These are phyloP conservation scores for Hedya salicella DNA, from an alignment of 2,888 invertebrate species.

Conservation along the genomic window DNA sequence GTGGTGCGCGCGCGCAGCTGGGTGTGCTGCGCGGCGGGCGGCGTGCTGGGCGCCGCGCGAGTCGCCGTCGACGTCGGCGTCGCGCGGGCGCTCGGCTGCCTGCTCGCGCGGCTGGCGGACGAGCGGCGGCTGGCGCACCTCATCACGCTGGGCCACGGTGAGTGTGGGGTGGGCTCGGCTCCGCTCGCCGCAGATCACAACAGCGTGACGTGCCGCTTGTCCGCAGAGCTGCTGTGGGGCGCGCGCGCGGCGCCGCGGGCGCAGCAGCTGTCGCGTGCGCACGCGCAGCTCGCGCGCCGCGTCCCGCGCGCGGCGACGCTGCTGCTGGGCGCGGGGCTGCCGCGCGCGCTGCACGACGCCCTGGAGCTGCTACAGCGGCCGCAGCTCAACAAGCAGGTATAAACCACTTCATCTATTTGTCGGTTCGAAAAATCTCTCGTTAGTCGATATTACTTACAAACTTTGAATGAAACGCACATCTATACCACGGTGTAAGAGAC, in stretches of 20 bases:
- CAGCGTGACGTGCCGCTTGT: too few species aligned
- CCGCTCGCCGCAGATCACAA: too few species aligned
- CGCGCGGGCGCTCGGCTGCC: constrained; percentile 65
- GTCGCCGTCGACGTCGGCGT: constrained; percentile 78
- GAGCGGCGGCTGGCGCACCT: constrained; percentile 85
- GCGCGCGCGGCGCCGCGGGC: constrained; percentile 48
- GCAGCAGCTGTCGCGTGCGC: constrained; percentile 51
- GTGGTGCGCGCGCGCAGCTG: constrained; percentile 78
- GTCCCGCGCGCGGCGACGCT: constrained; percentile 72
- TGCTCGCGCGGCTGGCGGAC: constrained; percentile 52
- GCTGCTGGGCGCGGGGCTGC: too few species aligned
- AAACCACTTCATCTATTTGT: too few species aligned
- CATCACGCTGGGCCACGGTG: constrained; percentile 85
- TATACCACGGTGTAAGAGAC: too few species aligned
- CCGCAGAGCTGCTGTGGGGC: constrained; percentile 56
- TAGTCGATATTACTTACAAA: too few species aligned
- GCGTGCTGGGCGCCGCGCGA: constrained; percentile 71
- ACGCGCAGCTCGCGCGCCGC: too few species aligned
- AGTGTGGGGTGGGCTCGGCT: constrained; percentile 37
- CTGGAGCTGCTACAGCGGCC: constrained; percentile 83
- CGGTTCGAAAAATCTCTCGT: too few species aligned
- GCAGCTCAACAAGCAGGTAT: constrained; percentile 85
- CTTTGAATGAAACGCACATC: too few species aligned
- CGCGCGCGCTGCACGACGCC: constrained; percentile 51
- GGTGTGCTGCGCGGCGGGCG: constrained; percentile 76